Evolutionary conservation across 1,140 invertebrate species (phyloP).

Genomic region (Trigoniulus corallinus): DNA sequence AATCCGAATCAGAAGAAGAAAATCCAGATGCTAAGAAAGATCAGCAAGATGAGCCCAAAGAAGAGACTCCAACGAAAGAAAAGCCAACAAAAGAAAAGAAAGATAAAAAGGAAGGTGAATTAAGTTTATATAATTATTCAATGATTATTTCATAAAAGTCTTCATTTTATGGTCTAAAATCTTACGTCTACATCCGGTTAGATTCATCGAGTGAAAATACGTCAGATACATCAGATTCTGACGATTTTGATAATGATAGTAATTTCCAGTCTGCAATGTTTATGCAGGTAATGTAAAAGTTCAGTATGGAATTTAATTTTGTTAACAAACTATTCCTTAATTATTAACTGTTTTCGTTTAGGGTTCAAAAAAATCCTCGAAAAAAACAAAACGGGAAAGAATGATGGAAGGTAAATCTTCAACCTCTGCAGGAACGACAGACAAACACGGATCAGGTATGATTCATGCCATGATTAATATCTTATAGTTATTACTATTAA

Average conservation of each 20-base stretch:
- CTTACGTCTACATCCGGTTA: too few relatives aligned
- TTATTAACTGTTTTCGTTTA: too few relatives aligned
- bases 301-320: conserved; percentile 21
- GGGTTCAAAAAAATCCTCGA: conserved; percentile 9
- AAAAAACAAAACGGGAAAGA: conserved; percentile 11
- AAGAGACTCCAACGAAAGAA: conserved; percentile 13
- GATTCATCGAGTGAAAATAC: conserved; percentile 37
- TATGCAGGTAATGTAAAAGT: conserved; percentile 13
- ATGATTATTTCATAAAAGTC: background rate
- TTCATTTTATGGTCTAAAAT: background rate
- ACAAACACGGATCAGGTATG: background rate
- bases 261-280: conserved; percentile 19
- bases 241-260: conserved; percentile 32
- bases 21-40: conserved; percentile 42
- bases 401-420: background rate
- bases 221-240: conserved; percentile 54
- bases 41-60: conserved; percentile 22
- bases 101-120: conserved; percentile 26
- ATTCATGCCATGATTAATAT: background rate
- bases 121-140: background rate
- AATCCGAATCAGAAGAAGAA: conserved; percentile 77
- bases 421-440: background rate
- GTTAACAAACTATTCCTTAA: conserved; percentile 1
- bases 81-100: conserved; percentile 38
- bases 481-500: too few relatives aligned